Evolutionary conservation across 2,797 vertebrate genomes (phyloP).

Genomic region (Cetoscarus ocellatus): DNA sequence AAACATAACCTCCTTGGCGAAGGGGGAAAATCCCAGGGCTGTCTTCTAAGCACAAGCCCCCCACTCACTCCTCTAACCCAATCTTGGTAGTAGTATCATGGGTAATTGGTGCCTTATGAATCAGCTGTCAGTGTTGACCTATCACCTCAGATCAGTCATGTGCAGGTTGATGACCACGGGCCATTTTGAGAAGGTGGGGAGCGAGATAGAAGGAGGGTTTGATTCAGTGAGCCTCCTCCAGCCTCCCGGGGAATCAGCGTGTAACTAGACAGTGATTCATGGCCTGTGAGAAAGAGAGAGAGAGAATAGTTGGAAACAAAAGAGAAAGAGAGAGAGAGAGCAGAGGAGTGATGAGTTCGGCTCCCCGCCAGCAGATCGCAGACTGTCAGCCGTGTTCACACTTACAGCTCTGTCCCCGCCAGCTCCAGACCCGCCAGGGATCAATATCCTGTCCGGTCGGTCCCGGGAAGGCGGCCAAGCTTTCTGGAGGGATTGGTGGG

Average conservation of each 20-base stretch:
- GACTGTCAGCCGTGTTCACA: conserved; percentile 67
- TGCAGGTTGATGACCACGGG: conserved; percentile 26
- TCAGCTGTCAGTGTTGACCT: conserved; percentile 33
- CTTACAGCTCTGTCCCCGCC: conserved; percentile 52
- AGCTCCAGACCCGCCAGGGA: conserved; percentile 44
- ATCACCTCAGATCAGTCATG: conserved; percentile 26
- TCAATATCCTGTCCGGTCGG: conserved; percentile 53
- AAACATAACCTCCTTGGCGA: too few species aligned
- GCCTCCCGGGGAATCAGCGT: conserved; percentile 54
- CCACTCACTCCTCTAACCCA: conserved; percentile 36
- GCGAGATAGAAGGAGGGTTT: conserved; percentile 44
- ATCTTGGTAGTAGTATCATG: not conserved
- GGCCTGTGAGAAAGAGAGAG: conserved; percentile 39
- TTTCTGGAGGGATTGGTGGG: not conserved
- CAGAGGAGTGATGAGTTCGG: conserved; percentile 61
- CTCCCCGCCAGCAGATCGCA: conserved; percentile 55
- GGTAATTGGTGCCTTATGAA: conserved; percentile 28
- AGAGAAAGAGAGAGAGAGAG: conserved; percentile 38
- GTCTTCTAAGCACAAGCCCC: conserved; percentile 30
- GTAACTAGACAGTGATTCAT: conserved; percentile 77
- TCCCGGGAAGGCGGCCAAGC: conserved; percentile 23
- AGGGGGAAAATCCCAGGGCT: conserved; percentile 23
- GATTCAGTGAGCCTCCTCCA: conserved; percentile 60
- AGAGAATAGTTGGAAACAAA: conserved; percentile 67
- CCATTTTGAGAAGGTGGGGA: conserved; percentile 14